These are phyloP conservation scores for Hyperoplus immaculatus DNA, from an alignment of 2,797 vertebrate genomes.

Conservation along the genomic window DNA sequence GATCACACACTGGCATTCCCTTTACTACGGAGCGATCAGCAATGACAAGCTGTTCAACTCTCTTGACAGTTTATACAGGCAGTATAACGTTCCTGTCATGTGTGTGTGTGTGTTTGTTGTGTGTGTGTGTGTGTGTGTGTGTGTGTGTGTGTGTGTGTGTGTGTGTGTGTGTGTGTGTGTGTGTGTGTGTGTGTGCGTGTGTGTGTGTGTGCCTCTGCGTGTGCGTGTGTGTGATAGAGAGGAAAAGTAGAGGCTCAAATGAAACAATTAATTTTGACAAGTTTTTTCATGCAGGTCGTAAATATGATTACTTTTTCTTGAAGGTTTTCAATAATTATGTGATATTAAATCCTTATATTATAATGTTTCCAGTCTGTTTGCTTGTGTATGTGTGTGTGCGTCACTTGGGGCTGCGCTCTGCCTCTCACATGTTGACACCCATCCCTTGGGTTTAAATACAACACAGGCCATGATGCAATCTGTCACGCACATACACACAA, in stretches of 20 bases:
- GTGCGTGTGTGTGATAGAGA: conserved; percentile 12
- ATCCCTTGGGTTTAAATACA: conserved; percentile 63
- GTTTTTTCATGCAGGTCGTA: conserved; percentile 18
- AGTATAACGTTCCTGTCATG: conserved; percentile 55
- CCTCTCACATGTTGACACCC: conserved; percentile 64
- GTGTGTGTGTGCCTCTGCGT: background rate
- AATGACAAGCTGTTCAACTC: conserved; percentile 69
- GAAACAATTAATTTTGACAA: conserved; percentile 19
- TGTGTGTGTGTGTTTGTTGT: conserved; percentile 26
- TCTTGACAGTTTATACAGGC: conserved; percentile 66
- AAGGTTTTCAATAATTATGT: conserved; percentile 24
- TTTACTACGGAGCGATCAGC: conserved; percentile 65
- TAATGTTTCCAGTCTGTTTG: background rate
- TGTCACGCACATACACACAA: conserved; percentile 49
- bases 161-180: conserved; percentile 10
- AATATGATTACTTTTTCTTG: conserved; percentile 12
- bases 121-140: conserved; percentile 23
- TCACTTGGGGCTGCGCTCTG: conserved; percentile 54
- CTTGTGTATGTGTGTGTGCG: conserved; percentile 17
- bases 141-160: conserved; percentile 21
- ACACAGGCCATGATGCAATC: conserved; percentile 64
- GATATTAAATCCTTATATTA: conserved; percentile 17
- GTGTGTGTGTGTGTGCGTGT: conserved; percentile 7
- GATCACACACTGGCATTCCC: conserved; percentile 63
- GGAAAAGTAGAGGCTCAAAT: conserved; percentile 3